phyloP scores from a whole-genome alignment of 2,888 invertebrate species.

The Apodemia hepburni region DNA sequence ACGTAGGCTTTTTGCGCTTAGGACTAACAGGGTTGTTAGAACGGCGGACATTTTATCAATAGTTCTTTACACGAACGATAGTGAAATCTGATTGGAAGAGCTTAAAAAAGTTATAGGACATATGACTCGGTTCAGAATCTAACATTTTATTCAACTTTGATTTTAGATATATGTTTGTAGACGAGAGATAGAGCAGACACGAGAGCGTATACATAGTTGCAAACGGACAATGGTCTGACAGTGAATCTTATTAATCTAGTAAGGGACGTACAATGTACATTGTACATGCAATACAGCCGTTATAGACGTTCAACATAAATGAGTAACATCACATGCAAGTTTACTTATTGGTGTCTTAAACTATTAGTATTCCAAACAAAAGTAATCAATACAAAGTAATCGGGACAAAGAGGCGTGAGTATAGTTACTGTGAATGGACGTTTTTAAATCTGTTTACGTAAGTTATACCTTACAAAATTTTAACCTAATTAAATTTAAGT shows the following conservation, averaged over 20 bases:
- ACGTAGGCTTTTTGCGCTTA: constrained; percentile 33
- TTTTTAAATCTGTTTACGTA: too few relatives aligned
- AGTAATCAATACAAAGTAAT: too few relatives aligned
- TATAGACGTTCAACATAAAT: not conserved
- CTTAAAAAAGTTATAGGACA: not conserved
- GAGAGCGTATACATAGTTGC: not conserved
- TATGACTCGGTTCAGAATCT: not conserved
- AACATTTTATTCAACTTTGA: not conserved
- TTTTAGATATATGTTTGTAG: not conserved
- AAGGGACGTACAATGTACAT: not conserved
- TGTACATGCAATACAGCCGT: not conserved
- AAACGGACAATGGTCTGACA: not conserved
- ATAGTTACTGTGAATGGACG: too few relatives aligned
- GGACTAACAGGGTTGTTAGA: constrained; percentile 13
- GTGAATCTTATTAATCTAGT: not conserved
- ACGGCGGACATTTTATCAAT: constrained; percentile 8
- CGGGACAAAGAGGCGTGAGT: too few relatives aligned
- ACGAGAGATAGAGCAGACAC: not conserved
- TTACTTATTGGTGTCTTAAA: too few relatives aligned
- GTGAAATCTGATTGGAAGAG: not conserved
- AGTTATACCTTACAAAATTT: too few relatives aligned
- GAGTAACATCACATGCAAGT: too few relatives aligned
- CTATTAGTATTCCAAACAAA: too few relatives aligned
- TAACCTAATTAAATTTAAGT: too few relatives aligned
- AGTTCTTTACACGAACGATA: constrained; percentile 1